These are phyloP conservation scores for Vanessa atalanta DNA, from an alignment of 1,140 invertebrate species.

Conservation along the genomic window DNA sequence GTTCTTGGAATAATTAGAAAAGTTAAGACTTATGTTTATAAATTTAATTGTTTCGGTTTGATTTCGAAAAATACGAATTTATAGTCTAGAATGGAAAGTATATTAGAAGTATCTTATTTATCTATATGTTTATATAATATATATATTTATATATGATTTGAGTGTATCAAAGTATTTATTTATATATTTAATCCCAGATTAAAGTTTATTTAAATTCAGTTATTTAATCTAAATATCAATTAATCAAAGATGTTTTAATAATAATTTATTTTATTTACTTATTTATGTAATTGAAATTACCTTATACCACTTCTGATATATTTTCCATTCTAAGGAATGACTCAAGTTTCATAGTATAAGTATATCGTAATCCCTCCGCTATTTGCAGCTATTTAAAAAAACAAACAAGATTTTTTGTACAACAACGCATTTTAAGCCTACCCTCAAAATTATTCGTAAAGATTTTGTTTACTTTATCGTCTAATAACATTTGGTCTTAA, in stretches of 20 bases:
- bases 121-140: too few species aligned
- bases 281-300: not conserved
- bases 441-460: constrained; percentile 2
- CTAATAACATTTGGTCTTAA: constrained; percentile 4
- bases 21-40: not conserved
- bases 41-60: not conserved
- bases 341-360: not conserved
- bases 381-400: not conserved
- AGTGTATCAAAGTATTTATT: too few species aligned
- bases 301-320: not conserved
- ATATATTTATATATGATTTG: too few species aligned
- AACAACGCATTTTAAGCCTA: constrained; percentile 16
- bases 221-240: not conserved
- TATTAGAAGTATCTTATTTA: not conserved
- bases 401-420: not conserved
- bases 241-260: not conserved
- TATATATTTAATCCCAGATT: too few species aligned
- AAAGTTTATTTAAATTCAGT: too few species aligned
- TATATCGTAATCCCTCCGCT: constrained; percentile 6
- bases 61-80: not conserved
- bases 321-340: not conserved
- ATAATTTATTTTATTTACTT: not conserved
- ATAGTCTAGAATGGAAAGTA: not conserved
- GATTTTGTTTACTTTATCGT: constrained; percentile 26
- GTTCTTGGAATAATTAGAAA: not conserved